These are phyloP conservation scores for Ennomos quercinarius DNA, from an alignment of 2,888 invertebrate species.

Conservation along the genomic window DNA sequence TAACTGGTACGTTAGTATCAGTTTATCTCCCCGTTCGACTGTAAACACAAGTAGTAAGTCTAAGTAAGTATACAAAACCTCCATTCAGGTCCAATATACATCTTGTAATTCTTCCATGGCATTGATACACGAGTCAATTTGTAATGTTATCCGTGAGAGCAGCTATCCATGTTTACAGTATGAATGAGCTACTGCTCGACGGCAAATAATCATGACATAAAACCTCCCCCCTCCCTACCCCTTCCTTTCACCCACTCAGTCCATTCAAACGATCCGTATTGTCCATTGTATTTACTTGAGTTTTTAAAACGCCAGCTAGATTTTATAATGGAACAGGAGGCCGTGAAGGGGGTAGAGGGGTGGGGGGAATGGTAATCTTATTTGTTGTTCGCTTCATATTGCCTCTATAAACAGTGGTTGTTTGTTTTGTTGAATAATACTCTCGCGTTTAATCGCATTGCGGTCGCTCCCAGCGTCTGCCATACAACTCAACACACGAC, in stretches of 20 bases:
- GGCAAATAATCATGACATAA: conserved; percentile 19
- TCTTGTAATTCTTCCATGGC: conserved; percentile 17
- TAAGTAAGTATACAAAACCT: no score
- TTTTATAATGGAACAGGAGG: conserved; percentile 26
- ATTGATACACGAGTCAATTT: conserved; percentile 29
- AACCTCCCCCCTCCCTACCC: not conserved
- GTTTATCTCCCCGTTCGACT: no score
- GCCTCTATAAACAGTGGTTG: conserved; percentile 30
- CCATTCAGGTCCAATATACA: not conserved
- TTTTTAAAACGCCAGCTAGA: conserved; percentile 31
- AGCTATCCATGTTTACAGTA: conserved; percentile 26
- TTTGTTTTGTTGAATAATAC: conserved; percentile 25
- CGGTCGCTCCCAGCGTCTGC: conserved; percentile 10
- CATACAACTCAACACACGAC: not conserved
- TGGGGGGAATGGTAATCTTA: conserved; percentile 32
- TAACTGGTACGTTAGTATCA: no score
- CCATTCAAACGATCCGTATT: conserved; percentile 27
- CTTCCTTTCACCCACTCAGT: not conserved
- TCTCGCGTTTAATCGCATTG: conserved; percentile 26
- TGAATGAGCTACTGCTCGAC: conserved; percentile 24
- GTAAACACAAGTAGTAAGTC: no score
- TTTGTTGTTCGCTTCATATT: conserved; percentile 34
- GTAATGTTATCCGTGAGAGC: conserved; percentile 27
- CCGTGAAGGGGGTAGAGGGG: conserved; percentile 1
- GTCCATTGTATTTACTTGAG: conserved; percentile 32